Base-by-base conservation (phyloP, 2,797 vertebrate species). In the Pagetopsis macropterus region DNA sequence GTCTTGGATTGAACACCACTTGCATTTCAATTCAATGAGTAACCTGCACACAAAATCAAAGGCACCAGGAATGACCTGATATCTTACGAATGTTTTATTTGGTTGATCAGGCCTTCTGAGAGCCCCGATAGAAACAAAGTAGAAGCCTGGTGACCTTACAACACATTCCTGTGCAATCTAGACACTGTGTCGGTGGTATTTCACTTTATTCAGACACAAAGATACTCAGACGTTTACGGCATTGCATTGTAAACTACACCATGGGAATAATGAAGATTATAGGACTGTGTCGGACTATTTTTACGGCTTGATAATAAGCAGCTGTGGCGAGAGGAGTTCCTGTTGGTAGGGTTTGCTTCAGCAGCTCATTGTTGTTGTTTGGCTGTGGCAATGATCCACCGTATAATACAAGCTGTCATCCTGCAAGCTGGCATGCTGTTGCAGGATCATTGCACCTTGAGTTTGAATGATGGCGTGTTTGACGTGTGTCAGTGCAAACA, bases 251-350 rank as follows among this genome's bases (percentile, higher is more conserved):
- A 48, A 41, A 73, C 57, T 23, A 11, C 31, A 56, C 15, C 48
- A 50, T 19, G 55, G 40, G 44, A 52, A 37, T 33, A 56, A 52
- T 37, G 49, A 59, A 43, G 70, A 83, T 88, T 82, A 74, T 70
- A 78, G 71, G 64, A 68, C 15, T 45, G 61, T 46, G 62, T 77
- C 54, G 17, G 65, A 57, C 65, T 54, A 59, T 82, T 80, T 90
- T 89, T 79, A 90, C 19, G 31, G 80, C 75, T 65, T 75, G 66
- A 78, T 90, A 90, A 92, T 88, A 80, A 86, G 79, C 81, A 71
- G 76, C 72, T 84, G 43, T 7, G 44, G 16, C 3, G 5, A n/a
- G 67, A 65, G 81, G 81, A 80, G 78, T 89, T 89, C 66, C 82
- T 85, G 65, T 50, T 77, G 74, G 81, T 56, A 16, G 66, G 54